Conservation (phyloP, 2,113 vertebrate genomes). For the Excalfactoria chinensis region DNA sequence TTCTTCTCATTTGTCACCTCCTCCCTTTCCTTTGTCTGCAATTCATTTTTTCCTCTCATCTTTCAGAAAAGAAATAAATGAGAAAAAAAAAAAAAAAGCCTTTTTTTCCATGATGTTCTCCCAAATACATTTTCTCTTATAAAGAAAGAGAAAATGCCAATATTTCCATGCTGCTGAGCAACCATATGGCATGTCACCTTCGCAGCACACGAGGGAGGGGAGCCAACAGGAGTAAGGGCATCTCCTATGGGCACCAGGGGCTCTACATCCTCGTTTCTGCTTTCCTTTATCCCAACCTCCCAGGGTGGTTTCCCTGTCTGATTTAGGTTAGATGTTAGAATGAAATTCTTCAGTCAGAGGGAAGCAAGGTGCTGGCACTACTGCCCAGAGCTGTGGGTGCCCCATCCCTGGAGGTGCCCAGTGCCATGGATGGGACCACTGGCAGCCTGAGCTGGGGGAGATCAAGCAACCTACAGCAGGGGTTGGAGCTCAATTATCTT, state of each 20-base stretch:
- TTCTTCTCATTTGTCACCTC: constrained; percentile 25
- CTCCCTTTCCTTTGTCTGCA: neutral
- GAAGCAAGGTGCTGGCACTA: too few species aligned
- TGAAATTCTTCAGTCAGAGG: too few species aligned
- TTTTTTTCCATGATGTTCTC: neutral
- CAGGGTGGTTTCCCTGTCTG: neutral
- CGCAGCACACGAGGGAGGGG: neutral
- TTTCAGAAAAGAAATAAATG: neutral
- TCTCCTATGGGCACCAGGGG: neutral
- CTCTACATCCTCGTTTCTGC: neutral
- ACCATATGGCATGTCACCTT: neutral
- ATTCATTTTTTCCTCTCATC: constrained; percentile 33
- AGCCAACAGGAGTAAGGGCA: too few species aligned
- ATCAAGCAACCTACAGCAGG: too few species aligned
- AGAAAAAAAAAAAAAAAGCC: neutral
- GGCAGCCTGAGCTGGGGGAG: too few species aligned
- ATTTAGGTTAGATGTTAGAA: too few species aligned
- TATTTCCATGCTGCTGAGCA: neutral
- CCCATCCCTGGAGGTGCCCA: too few species aligned
- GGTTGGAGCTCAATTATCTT: too few species aligned
- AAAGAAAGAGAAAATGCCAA: neutral
- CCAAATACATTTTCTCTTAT: neutral
- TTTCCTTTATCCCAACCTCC: neutral
- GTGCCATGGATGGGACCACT: too few species aligned
- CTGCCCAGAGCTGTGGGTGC: too few species aligned